Conservation (phyloP, 2,888 invertebrate species). For the Protonemura montana region DNA sequence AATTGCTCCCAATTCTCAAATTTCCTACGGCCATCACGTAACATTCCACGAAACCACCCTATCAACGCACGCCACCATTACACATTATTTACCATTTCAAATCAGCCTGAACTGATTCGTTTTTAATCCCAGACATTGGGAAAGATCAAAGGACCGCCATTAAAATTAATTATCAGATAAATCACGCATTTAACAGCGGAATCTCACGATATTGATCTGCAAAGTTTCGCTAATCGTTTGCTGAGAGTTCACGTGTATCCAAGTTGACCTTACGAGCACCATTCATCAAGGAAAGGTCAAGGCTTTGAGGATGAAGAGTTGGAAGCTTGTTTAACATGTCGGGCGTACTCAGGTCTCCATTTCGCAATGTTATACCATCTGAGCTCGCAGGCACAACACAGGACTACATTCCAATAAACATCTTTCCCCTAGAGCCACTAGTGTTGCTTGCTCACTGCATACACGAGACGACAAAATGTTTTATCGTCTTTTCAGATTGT, state of each 20-base stretch:
- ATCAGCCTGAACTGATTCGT: neutral
- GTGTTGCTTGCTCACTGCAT: neutral
- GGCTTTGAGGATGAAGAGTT: neutral
- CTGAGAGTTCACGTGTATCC: neutral
- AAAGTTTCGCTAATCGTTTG: neutral
- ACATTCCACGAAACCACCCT: neutral
- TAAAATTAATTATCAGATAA: neutral
- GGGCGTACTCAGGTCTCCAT: neutral
- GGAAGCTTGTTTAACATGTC: neutral
- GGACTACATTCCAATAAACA: neutral
- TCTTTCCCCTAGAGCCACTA: neutral
- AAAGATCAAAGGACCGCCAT: neutral
- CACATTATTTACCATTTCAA: neutral
- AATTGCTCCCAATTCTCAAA: neutral
- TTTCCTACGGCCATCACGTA: neutral
- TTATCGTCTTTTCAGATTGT: neutral
- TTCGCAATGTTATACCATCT: neutral
- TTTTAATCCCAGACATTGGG: neutral
- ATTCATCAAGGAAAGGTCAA: neutral
- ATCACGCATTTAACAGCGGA: neutral
- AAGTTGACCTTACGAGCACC: neutral
- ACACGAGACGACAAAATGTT: neutral
- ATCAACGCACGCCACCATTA: neutral
- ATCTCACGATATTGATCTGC: conserved; percentile 12
- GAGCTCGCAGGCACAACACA: neutral